A percentile compares a stretch with the other conserved stretches of the same genome.
These are phyloP conservation scores for Laterallus jamaicensis DNA, from an alignment of 2,113 vertebrate genomes.

Conservation along the genomic window DNA sequence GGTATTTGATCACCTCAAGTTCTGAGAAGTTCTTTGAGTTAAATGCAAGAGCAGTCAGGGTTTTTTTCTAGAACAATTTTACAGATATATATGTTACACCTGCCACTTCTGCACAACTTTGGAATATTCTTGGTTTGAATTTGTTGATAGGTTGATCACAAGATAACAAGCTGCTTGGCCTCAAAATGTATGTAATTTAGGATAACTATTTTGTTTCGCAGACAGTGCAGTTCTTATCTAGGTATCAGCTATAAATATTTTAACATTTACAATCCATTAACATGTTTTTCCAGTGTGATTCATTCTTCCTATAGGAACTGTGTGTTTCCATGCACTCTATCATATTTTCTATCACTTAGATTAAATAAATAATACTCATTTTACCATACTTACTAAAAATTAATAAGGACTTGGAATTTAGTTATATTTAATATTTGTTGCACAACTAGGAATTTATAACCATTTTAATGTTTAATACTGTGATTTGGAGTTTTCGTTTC, in stretches of 20 bases:
- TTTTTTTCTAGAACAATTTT: neutral
- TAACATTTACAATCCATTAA: neutral
- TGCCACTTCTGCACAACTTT: neutral
- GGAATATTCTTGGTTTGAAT: neutral
- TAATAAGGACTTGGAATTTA: neutral
- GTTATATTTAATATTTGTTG: neutral
- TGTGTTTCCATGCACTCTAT: neutral
- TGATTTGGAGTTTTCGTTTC: neutral
- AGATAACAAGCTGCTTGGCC: neutral
- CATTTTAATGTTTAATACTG: neutral
- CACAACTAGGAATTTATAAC: neutral
- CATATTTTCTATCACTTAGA: neutral
- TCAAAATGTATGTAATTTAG: neutral
- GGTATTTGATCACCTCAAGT: neutral
- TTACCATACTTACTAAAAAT: neutral
- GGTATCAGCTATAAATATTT: neutral
- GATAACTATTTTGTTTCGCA: neutral
- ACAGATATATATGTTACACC: neutral
- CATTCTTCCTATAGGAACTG: neutral
- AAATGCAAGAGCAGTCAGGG: rapidly evolving
- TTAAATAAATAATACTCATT: neutral
- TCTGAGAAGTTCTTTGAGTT: neutral
- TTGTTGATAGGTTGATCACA: neutral
- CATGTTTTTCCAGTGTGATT: neutral
- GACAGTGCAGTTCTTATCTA: neutral